Conservation (phyloP, 2,888 invertebrate species). For the Dioctria rufipes region DNA sequence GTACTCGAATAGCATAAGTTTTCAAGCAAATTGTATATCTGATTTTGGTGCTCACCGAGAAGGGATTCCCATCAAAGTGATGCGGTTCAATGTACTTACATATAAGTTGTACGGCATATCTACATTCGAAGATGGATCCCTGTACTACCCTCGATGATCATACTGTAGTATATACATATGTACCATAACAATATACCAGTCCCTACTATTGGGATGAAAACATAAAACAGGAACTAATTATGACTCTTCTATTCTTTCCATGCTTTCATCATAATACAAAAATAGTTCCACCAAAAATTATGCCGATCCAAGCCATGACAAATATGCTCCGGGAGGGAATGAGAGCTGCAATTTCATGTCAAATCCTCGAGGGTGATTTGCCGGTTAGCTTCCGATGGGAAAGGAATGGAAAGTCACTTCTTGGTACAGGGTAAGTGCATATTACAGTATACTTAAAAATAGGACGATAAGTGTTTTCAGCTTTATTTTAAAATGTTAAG, state of each 20-base stretch:
- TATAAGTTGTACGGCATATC: neutral
- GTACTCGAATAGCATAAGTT: slow-evolving; percentile 56
- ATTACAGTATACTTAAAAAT: slow-evolving; percentile 29
- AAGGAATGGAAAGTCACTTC: slow-evolving; percentile 85
- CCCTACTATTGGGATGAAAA: slow-evolving; percentile 4
- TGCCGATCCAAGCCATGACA: slow-evolving; percentile 87
- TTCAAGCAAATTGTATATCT: slow-evolving; percentile 25
- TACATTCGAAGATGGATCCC: neutral
- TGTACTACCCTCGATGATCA: neutral
- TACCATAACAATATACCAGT: slow-evolving; percentile 2
- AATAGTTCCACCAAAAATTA: slow-evolving; percentile 86
- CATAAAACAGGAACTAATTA: slow-evolving; percentile 52
- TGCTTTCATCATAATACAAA: slow-evolving; percentile 32
- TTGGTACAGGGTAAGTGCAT: slow-evolving; percentile 74
- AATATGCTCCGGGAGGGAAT: slow-evolving; percentile 87
- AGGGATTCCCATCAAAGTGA: neutral
- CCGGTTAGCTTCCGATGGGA: slow-evolving; percentile 94
- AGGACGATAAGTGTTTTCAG: slow-evolving; percentile 28
- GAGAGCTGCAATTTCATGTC: slow-evolving; percentile 91
- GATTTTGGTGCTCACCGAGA: too few species aligned
- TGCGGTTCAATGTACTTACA: neutral
- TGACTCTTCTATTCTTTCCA: slow-evolving; percentile 45
- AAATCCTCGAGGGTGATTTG: slow-evolving; percentile 92
- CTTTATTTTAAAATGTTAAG: slow-evolving; percentile 36
- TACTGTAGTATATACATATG: neutral